Conservation (phyloP, 1,140 invertebrate genomes). For the Arctopsyche grandis region DNA sequence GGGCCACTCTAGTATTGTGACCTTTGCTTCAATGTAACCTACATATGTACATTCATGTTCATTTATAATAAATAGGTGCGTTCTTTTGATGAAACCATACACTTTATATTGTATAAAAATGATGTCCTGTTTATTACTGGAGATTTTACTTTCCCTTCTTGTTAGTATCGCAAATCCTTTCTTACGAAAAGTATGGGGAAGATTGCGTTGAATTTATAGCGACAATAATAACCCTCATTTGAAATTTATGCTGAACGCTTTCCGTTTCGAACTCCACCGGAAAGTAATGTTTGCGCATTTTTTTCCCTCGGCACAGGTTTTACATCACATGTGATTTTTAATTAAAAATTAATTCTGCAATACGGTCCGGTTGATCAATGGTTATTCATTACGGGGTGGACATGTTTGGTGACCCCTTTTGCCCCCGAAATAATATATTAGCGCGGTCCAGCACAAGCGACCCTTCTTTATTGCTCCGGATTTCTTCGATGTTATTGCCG, state of each 20-base stretch:
- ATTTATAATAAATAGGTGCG: too few species aligned
- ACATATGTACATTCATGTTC: too few species aligned
- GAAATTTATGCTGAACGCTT: constrained; percentile 11
- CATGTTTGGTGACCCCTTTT: neutral
- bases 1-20: too few species aligned
- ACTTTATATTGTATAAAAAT: too few species aligned
- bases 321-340: neutral
- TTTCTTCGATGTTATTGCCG: constrained; percentile 37
- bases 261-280: neutral
- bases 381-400: too few species aligned
- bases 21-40: too few species aligned
- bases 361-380: too few species aligned
- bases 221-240: constrained; percentile 13
- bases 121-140: too few species aligned
- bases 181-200: neutral
- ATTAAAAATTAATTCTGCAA: neutral
- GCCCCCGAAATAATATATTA: constrained; percentile 32
- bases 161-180: too few species aligned
- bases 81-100: too few species aligned
- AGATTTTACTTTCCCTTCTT: too few species aligned
- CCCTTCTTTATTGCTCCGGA: constrained; percentile 19
- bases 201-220: neutral
- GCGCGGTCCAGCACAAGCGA: neutral
- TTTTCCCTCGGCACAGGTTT: neutral
- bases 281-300: neutral